Evolutionary conservation across 2,113 vertebrate species (phyloP).

Genomic region (Oceanites oceanicus): DNA sequence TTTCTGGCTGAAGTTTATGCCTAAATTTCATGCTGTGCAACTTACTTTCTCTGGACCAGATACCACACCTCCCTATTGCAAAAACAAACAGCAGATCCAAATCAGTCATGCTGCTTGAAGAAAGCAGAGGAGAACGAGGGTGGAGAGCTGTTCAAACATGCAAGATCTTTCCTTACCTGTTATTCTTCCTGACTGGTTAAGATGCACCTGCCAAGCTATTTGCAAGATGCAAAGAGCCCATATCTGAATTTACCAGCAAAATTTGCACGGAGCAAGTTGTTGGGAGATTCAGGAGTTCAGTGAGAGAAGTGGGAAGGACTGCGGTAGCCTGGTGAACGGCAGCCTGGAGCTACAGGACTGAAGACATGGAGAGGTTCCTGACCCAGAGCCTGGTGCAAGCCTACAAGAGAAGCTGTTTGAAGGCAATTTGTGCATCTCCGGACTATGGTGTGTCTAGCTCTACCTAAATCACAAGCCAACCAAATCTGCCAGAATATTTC

Average conservation of each 20-base stretch:
- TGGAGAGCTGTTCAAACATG: background rate
- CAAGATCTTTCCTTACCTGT: background rate
- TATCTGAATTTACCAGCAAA: background rate
- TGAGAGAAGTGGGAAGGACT: background rate
- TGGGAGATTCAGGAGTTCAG: background rate
- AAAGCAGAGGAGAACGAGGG: background rate
- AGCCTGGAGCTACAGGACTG: background rate
- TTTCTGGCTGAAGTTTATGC: background rate
- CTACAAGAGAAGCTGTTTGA: background rate
- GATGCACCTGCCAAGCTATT: background rate
- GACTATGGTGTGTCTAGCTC: background rate
- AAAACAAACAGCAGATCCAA: background rate
- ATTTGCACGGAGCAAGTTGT: accelerated
- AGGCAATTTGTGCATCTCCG: background rate
- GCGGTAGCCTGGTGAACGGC: background rate
- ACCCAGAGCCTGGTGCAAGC: background rate
- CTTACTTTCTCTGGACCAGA: background rate
- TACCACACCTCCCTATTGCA: background rate
- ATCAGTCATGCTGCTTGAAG: background rate
- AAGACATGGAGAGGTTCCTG: background rate
- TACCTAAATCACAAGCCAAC: background rate
- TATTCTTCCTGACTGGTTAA: background rate
- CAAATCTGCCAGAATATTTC: background rate
- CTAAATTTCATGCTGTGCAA: background rate
- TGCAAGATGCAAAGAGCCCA: background rate